These are phyloP conservation scores for Penaeus chinensis DNA, from an alignment of 1,140 invertebrate species.

Conservation along the genomic window DNA sequence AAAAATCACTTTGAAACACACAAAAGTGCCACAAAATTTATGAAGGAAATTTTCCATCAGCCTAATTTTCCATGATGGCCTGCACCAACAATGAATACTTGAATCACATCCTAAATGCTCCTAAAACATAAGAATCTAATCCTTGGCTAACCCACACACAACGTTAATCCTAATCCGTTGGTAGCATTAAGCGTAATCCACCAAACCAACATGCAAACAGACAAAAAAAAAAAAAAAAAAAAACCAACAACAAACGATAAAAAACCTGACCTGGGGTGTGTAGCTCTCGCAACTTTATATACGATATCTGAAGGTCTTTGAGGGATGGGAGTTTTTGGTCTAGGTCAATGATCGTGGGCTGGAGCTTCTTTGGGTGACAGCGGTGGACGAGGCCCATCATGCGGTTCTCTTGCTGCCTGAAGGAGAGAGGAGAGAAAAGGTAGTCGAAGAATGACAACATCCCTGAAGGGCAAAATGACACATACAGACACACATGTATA, in stretches of 20 bases:
- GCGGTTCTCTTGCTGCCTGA: slow-evolving; percentile 53
- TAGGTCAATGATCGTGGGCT: slow-evolving; percentile 48
- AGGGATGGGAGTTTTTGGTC: slow-evolving; percentile 52
- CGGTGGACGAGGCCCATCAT: slow-evolving; percentile 56
- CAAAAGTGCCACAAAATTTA: too few species aligned
- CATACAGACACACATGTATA: too few species aligned
- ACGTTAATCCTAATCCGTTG: too few species aligned
- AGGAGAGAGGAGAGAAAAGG: background rate
- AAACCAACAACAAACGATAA: background rate
- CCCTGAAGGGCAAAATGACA: background rate
- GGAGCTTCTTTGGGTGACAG: slow-evolving; percentile 48
- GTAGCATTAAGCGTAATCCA: too few species aligned
- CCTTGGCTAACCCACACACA: too few species aligned
- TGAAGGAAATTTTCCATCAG: too few species aligned
- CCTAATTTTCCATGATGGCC: too few species aligned
- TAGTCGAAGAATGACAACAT: background rate
- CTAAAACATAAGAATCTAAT: too few species aligned
- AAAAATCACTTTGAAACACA: too few species aligned
- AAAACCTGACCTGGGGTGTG: slow-evolving; percentile 46
- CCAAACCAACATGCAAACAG: too few species aligned
- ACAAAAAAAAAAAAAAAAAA: background rate
- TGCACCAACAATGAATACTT: too few species aligned
- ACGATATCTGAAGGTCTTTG: slow-evolving; percentile 51
- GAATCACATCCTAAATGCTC: too few species aligned
- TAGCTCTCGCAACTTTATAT: slow-evolving; percentile 45